Base-by-base conservation (phyloP, 2,888 invertebrate genomes). In the Agonopterix heracliana region DNA sequence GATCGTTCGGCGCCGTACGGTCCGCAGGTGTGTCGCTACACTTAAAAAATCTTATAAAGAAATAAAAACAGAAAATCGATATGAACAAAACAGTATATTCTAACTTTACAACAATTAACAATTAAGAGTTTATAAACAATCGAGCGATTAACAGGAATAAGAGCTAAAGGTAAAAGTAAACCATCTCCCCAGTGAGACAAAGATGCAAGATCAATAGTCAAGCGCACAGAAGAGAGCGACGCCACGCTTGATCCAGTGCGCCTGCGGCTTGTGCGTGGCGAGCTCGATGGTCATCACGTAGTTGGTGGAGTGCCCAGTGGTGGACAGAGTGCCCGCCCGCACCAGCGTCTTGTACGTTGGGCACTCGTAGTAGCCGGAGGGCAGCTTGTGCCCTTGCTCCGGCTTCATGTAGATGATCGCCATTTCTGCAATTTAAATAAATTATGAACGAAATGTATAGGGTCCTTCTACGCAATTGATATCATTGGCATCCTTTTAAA, bases 301-400 rank as follows among this genome's bases (percentile, higher is more conserved):
- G 86, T 95, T 95, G 46, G 95, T 95, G 49, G 95, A 95, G 74
- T 95, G 95, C 0, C 95, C 95, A 0, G 95, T 95, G 1, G 95
- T 95, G 48, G 94, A 94, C 17, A 95, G 80, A 0, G 91, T 90
- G 2, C 95, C 95, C 9, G 94, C 91, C 3, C 95, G 89, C 49
- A 93, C 90, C 50, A 92, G 90, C 0, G 95, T 95, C 89, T 95
- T 95, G 81, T 95, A 95, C 0, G 94, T 89, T 0, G 95, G 95
- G 55, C 93, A 93, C 51, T 90, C 88, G 78, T 95, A 95, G 40
- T 89, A 76, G 0, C 78, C 77, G 9, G 55, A 55, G 0, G 84
- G 85, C 11, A 89, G 70, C 46, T 81, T 78, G 67, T 93, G 91
- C 60, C 89, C 79, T 56, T 92, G 90, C 61, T 92, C 91, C 0